Conservation (phyloP, 2,113 vertebrate genomes). For the Pluvialis apricaria region DNA sequence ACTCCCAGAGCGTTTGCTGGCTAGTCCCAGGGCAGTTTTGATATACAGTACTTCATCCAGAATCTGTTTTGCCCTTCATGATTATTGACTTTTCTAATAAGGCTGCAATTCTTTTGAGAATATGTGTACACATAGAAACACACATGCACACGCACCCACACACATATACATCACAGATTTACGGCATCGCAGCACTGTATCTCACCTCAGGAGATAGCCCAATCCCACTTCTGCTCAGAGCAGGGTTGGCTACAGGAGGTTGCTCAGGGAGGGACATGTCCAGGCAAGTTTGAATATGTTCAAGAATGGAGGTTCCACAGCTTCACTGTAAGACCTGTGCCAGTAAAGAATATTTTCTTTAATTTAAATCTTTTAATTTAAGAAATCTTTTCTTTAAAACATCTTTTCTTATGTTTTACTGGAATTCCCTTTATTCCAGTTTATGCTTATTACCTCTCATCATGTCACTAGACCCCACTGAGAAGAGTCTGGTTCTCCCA, state of each 20-base stretch:
- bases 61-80: neutral
- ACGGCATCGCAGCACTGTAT: neutral
- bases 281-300: neutral
- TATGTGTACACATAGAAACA: neutral
- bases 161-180: neutral
- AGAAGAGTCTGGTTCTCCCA: neutral
- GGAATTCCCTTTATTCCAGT: neutral
- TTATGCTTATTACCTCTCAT: neutral
- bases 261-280: fast-evolving
- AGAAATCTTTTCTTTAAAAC: no score
- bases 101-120: neutral
- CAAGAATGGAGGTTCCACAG: neutral
- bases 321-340: neutral
- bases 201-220: neutral
- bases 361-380: no score
- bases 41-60: neutral
- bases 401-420: neutral
- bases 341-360: no score
- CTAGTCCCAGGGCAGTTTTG: neutral
- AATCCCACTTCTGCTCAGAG: neutral
- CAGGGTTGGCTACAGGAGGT: neutral
- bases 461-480: neutral
- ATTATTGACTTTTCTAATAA: neutral
- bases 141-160: neutral
- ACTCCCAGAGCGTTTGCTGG: neutral